Evolutionary conservation across 2,113 vertebrate species (phyloP).

Genomic region (Anarhynchus alexandrinus): DNA sequence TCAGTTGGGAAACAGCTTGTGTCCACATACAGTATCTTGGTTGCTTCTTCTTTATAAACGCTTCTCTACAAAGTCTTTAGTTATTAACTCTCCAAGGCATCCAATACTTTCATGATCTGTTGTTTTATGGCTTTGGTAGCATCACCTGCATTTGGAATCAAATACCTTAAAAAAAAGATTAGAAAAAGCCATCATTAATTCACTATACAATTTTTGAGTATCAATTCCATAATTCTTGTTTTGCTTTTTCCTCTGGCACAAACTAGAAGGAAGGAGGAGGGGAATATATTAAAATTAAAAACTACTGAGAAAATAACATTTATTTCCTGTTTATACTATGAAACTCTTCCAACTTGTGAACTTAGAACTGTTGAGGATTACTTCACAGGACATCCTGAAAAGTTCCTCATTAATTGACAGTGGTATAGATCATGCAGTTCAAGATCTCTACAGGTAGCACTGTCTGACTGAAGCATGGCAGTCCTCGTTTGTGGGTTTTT

Average conservation of each 20-base stretch:
- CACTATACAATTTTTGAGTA: not conserved
- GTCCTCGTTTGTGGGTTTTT: not conserved
- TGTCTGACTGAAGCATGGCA: not conserved
- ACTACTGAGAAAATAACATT: not conserved
- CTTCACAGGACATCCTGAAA: not conserved
- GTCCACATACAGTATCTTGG: constrained; percentile 66
- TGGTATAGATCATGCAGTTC: not conserved
- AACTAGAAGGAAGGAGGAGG: not conserved
- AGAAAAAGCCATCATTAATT: not conserved
- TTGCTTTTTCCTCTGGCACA: not conserved
- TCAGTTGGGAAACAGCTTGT: constrained; percentile 56
- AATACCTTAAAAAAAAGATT: constrained; percentile 78
- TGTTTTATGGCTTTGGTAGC: constrained; percentile 99
- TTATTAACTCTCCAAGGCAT: constrained; percentile 95
- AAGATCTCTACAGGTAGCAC: not conserved
- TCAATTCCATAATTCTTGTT: not conserved
- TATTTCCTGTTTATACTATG: not conserved
- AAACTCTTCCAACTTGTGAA: not conserved
- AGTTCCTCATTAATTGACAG: not conserved
- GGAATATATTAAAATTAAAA: not conserved
- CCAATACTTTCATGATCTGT: constrained; percentile 99
- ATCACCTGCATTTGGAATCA: constrained; percentile 97
- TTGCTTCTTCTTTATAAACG: constrained; percentile 62
- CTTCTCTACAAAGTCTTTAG: constrained; percentile 44
- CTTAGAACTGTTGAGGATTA: not conserved